Conservation (phyloP, 2,797 vertebrate species). For the Ctenopoma kingsleyae region DNA sequence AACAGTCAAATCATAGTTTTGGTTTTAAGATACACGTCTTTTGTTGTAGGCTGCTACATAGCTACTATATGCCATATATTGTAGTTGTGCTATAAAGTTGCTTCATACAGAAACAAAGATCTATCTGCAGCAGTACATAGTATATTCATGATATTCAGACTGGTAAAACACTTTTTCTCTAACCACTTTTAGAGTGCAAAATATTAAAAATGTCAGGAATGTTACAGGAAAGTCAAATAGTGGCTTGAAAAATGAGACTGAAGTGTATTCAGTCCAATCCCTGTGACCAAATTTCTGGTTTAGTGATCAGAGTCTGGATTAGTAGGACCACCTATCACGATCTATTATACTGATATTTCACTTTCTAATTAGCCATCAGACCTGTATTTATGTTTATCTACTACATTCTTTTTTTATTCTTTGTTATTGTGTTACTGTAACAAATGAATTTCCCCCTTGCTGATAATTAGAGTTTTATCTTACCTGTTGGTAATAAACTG, state of each 20-base stretch:
- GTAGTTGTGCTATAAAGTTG: neutral
- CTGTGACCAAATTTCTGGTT: neutral
- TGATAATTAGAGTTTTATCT: too few species aligned
- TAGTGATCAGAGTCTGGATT: neutral
- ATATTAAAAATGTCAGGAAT: conserved; percentile 46
- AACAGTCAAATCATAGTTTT: neutral
- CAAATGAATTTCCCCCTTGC: too few species aligned
- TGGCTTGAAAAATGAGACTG: conserved; percentile 12
- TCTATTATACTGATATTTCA: neutral
- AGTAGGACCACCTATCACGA: neutral
- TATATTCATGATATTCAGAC: neutral
- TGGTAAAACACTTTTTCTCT: neutral
- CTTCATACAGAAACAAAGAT: neutral
- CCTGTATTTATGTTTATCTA: too few species aligned
- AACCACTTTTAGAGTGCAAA: neutral
- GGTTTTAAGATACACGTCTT: too few species aligned
- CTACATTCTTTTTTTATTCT: too few species aligned
- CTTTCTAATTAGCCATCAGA: neutral
- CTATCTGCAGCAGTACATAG: neutral
- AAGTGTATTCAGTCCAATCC: conserved; percentile 1
- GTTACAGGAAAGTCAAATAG: conserved; percentile 47
- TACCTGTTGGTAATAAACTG: too few species aligned
- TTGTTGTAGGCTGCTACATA: too few species aligned
- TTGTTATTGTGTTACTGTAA: too few species aligned
- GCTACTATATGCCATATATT: too few species aligned